phyloP scores from a whole-genome alignment of 2,888 invertebrate species.

The Crepidodera aurea region DNA sequence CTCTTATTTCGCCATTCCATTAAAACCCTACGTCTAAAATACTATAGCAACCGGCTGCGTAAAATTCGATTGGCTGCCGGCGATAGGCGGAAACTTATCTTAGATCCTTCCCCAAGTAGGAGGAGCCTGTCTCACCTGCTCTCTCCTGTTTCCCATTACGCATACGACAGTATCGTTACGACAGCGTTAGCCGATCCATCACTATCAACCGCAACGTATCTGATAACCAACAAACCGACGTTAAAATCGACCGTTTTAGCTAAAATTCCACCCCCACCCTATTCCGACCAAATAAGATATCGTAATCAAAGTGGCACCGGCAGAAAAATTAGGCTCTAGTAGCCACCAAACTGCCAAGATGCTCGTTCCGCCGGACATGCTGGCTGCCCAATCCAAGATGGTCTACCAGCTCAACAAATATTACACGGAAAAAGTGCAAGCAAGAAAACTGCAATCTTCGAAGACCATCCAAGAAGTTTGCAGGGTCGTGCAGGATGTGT shows the following conservation, averaged over 20 bases:
- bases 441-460: slow-evolving; percentile 73
- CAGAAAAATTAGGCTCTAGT: slow-evolving; percentile 51
- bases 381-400: slow-evolving; percentile 93
- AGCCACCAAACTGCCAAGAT: slow-evolving; percentile 65
- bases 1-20: slow-evolving; percentile 4
- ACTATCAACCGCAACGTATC: slow-evolving; percentile 39
- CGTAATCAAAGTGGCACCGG: slow-evolving; percentile 51
- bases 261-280: slow-evolving; percentile 36
- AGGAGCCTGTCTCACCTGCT: slow-evolving; percentile 54
- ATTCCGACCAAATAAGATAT: slow-evolving; percentile 36
- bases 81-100: slow-evolving; percentile 48
- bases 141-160: slow-evolving; percentile 35
- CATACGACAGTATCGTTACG: slow-evolving; percentile 53
- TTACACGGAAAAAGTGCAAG: slow-evolving; percentile 78
- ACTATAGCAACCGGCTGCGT: slow-evolving; percentile 19
- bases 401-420: slow-evolving; percentile 89
- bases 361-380: slow-evolving; percentile 92
- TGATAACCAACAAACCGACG: neutral
- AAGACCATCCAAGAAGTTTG: slow-evolving; percentile 80
- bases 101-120: slow-evolving; percentile 47
- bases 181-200: slow-evolving; percentile 54
- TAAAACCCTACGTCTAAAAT: slow-evolving; percentile 6
- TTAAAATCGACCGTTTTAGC: slow-evolving; percentile 5
- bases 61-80: neutral
- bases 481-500: slow-evolving; percentile 81